Base-by-base conservation (phyloP, 1,140 invertebrate species). In the Drosophila pallidifrons region DNA sequence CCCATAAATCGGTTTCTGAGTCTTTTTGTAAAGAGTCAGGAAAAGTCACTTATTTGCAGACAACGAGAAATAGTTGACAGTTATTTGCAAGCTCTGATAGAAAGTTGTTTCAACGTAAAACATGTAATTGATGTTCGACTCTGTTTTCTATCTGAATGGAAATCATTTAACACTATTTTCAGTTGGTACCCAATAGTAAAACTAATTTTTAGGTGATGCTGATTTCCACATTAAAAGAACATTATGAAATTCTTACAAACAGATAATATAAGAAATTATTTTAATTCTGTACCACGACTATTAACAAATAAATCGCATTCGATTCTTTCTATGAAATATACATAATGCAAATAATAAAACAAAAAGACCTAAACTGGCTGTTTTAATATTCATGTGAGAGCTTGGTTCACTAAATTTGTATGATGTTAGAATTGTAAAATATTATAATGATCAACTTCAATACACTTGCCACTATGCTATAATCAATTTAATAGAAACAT, bases 21-120 rank as follows among this genome's bases (percentile, higher is more conserved):
- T 25, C 3, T 20, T 20, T 25, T 25, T 25, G 4, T 47, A 47
- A 20, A 16, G 15, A 47, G 45, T 47, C 16, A 20, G 45, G 16
- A 47, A 47, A 47, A 16, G 15, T 20, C 7, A 47, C 15, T 47
- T 47, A 47, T 47, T 47, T 47, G 45, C 45, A 20, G 15, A 47
- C 45, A 47, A 47, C 45, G 45, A 20, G 20, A 20, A 20, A 20
- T 20, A 11, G 45, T 10, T 8, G 35, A 38, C 35, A 38, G 35
- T 38, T 32, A 32, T 32, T 32, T 32, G 35, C 35, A 10, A 38
- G 35, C 35, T 38, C 35, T 38, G 2, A 25, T 25, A 25, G 20
- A 25, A 25, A 25, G 20, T 25, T 25, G 20, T 25, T 25, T 25
- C 3, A 25, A 25, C 20, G 20, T 25, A 25, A 25, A 25, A 25